Conservation (phyloP, 1,140 invertebrate genomes). For the Mamestra configurata region DNA sequence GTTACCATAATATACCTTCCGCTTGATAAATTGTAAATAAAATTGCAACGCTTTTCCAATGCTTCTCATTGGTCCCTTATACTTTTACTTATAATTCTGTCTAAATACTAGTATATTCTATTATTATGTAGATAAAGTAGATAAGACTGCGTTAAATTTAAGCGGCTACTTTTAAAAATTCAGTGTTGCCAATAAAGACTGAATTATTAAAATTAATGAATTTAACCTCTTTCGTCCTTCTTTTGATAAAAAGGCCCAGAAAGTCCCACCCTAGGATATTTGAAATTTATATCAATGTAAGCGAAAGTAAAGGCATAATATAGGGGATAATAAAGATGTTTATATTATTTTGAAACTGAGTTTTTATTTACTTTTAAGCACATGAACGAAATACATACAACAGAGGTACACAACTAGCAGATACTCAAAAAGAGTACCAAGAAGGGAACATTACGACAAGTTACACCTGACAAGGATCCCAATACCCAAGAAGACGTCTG, state of each 20-base stretch:
- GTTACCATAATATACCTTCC: constrained; percentile 81
- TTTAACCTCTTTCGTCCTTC: constrained; percentile 41
- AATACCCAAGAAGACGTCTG: no score
- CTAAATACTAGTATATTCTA: constrained; percentile 48
- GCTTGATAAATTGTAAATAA: constrained; percentile 82
- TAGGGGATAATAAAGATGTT: constrained; percentile 81
- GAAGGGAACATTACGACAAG: not conserved
- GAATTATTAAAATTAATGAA: constrained; percentile 69
- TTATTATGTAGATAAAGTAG: constrained; percentile 59
- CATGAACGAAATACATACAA: not conserved
- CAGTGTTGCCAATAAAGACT: constrained; percentile 84
- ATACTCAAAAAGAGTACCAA: not conserved
- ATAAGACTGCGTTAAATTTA: constrained; percentile 65
- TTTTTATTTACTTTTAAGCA: constrained; percentile 56
- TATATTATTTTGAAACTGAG: constrained; percentile 65
- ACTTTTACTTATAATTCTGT: not conserved
- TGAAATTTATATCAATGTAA: constrained; percentile 60
- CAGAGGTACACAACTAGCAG: not conserved
- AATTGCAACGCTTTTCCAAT: constrained; percentile 62
- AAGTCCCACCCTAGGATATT: constrained; percentile 79
- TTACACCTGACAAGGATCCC: no score
- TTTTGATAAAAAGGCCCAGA: constrained; percentile 65
- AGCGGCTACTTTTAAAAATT: constrained; percentile 59
- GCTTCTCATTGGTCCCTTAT: constrained; percentile 44
- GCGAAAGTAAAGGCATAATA: constrained; percentile 64